Evolutionary conservation across 2,797 vertebrate genomes (phyloP).

Genomic region (Crotalus adamanteus): DNA sequence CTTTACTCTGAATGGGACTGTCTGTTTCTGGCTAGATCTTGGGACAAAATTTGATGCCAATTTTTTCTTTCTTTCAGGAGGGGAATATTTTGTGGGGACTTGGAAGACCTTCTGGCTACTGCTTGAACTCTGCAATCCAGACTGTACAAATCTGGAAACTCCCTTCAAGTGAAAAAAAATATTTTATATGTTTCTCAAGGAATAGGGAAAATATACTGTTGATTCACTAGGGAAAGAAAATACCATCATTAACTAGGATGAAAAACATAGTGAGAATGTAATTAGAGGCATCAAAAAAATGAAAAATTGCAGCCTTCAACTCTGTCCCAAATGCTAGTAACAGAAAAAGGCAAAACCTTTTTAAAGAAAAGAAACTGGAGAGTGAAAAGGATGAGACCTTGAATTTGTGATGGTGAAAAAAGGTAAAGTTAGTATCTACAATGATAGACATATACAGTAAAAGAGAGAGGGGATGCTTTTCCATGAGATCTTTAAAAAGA

Average conservation of each 20-base stretch:
- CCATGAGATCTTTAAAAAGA: neutral
- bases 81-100: neutral
- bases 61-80: neutral
- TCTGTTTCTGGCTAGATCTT: neutral
- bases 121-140: neutral
- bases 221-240: constrained; percentile 24
- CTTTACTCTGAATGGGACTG: neutral
- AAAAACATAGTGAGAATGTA: constrained; percentile 33
- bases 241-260: neutral
- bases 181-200: constrained; percentile 1
- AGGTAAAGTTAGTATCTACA: neutral
- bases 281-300: constrained; percentile 33
- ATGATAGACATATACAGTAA: neutral
- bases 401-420: neutral
- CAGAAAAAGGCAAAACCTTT: neutral
- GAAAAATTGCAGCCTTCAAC: constrained; percentile 29
- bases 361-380: neutral
- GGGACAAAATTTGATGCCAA: neutral
- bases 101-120: neutral
- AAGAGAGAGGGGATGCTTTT: neutral
- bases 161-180: constrained; percentile 7
- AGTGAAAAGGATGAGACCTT: constrained; percentile 18
- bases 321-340: neutral
- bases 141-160: neutral
- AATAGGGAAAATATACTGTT: constrained; percentile 5